These are phyloP conservation scores for Tenthredo amoena DNA, from an alignment of 2,888 invertebrate species.

Conservation along the genomic window DNA sequence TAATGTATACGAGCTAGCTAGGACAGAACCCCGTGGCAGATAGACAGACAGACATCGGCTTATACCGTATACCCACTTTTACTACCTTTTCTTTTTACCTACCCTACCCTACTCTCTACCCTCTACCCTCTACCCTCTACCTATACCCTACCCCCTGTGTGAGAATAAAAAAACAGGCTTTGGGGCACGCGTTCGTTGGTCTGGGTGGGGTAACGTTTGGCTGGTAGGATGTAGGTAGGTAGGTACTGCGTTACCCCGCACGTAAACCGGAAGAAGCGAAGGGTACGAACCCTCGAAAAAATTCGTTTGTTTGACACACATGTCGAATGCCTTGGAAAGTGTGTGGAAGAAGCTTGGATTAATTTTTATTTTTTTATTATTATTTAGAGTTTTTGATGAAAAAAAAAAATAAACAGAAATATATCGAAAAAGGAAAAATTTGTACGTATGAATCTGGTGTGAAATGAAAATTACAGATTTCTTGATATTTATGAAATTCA, in stretches of 20 bases:
- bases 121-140: neutral
- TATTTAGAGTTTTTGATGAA: neutral
- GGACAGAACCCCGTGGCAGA: neutral
- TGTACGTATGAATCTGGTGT: too few species aligned
- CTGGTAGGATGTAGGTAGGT: neutral
- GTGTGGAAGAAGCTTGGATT: neutral
- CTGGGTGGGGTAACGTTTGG: neutral
- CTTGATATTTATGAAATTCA: too few species aligned
- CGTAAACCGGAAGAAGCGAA: slow-evolving; percentile 4
- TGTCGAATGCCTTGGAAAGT: neutral
- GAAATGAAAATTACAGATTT: too few species aligned
- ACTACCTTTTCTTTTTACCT: neutral
- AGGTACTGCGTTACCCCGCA: slow-evolving; percentile 13
- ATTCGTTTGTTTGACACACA: neutral
- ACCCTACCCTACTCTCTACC: neutral
- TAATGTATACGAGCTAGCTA: neutral
- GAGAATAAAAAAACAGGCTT: slow-evolving; percentile 35
- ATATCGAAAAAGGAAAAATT: too few species aligned
- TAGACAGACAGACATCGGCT: slow-evolving; percentile 6
- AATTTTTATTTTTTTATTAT: neutral
- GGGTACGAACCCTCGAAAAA: neutral
- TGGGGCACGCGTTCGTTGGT: slow-evolving; percentile 37
- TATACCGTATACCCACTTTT: slow-evolving; percentile 7
- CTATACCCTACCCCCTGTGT: neutral
- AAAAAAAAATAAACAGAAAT: neutral